Percentiles rank a stretch among this genome's conserved stretches.
Conservation (phyloP, 2,113 vertebrate species). For the Empidonax traillii region DNA sequence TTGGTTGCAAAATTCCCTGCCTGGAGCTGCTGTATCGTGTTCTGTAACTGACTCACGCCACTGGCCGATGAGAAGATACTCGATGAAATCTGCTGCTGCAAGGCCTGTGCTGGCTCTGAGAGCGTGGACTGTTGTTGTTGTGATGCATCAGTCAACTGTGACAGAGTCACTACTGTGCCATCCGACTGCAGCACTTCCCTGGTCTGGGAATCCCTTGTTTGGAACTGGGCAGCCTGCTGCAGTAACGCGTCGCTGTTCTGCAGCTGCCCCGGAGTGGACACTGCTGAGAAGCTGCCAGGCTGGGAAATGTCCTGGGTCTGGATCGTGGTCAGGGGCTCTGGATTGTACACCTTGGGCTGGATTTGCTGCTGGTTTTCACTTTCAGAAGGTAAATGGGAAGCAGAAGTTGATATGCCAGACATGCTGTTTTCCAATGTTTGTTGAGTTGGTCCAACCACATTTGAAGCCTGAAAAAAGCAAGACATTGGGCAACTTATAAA, state of each 20-base stretch:
- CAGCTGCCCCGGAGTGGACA: constrained; percentile 73
- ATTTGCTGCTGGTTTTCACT: constrained; percentile 83
- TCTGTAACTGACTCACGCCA: constrained; percentile 89
- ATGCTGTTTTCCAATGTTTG: constrained; percentile 82
- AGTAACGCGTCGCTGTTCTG: constrained; percentile 81
- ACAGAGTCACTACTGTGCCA: constrained; percentile 70
- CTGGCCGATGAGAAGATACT: constrained; percentile 83
- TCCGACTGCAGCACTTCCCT: constrained; percentile 83
- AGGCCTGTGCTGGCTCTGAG: constrained; percentile 82
- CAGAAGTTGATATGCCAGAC: constrained; percentile 77
- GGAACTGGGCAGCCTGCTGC: constrained; percentile 85
- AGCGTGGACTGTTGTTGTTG: constrained; percentile 73
- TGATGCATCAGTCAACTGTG: constrained; percentile 69
- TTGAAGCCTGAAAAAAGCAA: constrained; percentile 74
- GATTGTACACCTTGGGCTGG: constrained; percentile 78
- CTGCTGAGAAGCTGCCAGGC: constrained; percentile 77
- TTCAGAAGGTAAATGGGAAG: constrained; percentile 82
- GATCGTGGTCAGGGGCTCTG: constrained; percentile 85
- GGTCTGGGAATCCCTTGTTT: constrained; percentile 76
- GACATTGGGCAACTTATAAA: not conserved
- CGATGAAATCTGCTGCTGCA: constrained; percentile 84
- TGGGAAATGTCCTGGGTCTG: constrained; percentile 89
- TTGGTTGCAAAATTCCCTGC: constrained; percentile 82
- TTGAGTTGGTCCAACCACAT: constrained; percentile 82
- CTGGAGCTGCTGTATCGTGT: constrained; percentile 91